Base-by-base conservation (phyloP, 2,113 vertebrate genomes). In the Cettia cetti region DNA sequence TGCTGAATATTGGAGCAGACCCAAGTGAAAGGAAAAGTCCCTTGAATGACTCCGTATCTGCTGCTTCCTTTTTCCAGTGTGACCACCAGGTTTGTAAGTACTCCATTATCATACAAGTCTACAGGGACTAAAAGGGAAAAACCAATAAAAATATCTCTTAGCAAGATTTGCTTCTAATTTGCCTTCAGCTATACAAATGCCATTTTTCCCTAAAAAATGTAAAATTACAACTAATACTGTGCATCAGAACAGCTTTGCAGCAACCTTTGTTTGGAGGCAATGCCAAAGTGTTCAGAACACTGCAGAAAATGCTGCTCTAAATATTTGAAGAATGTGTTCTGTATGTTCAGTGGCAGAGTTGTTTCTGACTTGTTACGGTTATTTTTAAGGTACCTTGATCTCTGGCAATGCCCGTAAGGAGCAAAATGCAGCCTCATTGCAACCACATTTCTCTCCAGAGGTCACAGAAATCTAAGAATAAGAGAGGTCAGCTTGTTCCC, bases 311-410 rank as follows among this genome's bases (percentile, higher is more conserved):
- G 7, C 9, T 44, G 71, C 59, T 90, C 22, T 66, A 91, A 94
- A 88, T 95, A 96, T 96, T 83, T 65, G 53, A 90, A 81, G 92
- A 97, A 98, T 76, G 84, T 44, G 45, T 96, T 94, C 92, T 82
- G 37, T 71, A 78, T 26, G 23, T 94, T 96, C 7, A 16, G 90
- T 83, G 23, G 13, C 95, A 97, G 91, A 84, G 86, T 72, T 85
- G 76, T 77, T 95, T 88, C 95, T 97, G 83, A 88, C 89, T 89
- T 71, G 57, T 56, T 64, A 39, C 28, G 13, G 92, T 92, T 96
- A 96, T 97, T 97, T 98, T 97, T 92, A 96, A 96, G 95, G 96
- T 89, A 97, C 96, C 96, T 98, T 97, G 91, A 91, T 95, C 94
- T 93, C 91, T 91, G 81, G 82, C 39, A 45, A 50, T 92, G 90